These are phyloP conservation scores for Helobdella robusta DNA, from an alignment of 2,888 invertebrate species.

Conservation along the genomic window DNA sequence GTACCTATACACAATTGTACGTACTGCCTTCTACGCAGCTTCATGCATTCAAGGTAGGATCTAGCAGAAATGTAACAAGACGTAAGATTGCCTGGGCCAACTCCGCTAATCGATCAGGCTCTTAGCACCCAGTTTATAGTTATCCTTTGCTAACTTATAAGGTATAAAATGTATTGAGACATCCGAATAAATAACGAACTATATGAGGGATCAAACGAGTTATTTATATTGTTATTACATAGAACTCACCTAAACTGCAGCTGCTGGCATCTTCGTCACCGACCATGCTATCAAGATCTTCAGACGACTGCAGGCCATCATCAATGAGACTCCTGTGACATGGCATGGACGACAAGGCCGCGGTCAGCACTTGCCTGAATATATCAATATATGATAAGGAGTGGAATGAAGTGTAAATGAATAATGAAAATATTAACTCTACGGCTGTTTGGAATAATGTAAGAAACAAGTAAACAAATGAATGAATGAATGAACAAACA, in stretches of 20 bases:
- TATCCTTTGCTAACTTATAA: too few species aligned
- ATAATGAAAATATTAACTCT: constrained; percentile 7
- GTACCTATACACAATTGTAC: too few species aligned
- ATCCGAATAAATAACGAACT: too few species aligned
- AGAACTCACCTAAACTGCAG: background rate
- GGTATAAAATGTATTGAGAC: too few species aligned
- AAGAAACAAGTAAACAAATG: background rate
- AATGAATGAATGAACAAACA: background rate
- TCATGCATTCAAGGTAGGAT: too few species aligned
- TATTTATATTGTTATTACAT: too few species aligned
- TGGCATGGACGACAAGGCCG: constrained; percentile 42
- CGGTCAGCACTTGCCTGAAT: constrained; percentile 43
- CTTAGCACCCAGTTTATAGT: too few species aligned
- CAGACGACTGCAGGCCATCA: constrained; percentile 67
- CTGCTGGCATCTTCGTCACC: constrained; percentile 13
- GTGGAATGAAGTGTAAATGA: constrained; percentile 1
- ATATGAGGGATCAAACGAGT: too few species aligned
- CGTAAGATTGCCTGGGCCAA: too few species aligned
- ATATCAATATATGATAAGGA: background rate
- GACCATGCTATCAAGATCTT: constrained; percentile 48
- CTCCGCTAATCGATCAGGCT: too few species aligned
- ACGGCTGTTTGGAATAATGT: background rate
- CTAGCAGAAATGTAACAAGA: too few species aligned
- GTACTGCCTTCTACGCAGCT: too few species aligned
- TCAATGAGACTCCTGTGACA: constrained; percentile 52